phyloP scores from a whole-genome alignment of 2,113 vertebrate species.

The Hucho hucho region DNA sequence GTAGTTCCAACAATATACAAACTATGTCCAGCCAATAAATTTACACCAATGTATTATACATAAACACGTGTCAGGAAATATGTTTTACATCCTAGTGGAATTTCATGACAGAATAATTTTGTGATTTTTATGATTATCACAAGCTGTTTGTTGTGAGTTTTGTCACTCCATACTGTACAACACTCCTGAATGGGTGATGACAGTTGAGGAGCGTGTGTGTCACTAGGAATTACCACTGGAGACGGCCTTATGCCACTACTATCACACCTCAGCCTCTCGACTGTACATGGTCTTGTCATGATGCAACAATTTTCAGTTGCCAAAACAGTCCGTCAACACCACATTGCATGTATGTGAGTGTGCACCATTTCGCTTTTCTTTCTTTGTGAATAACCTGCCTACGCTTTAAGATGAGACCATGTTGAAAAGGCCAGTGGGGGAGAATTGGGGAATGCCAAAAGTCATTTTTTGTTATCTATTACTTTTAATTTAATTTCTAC shows the following conservation, averaged over 20 bases:
- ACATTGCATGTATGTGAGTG: constrained; percentile 46
- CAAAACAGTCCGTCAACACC: constrained; percentile 20
- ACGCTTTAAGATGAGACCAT: constrained; percentile 27
- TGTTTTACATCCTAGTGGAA: constrained; percentile 45
- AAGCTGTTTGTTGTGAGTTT: constrained; percentile 42
- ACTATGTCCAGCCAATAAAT: constrained; percentile 39
- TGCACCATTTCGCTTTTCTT: constrained; percentile 8
- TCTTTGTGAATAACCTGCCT: constrained; percentile 48
- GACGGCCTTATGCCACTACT: constrained; percentile 26
- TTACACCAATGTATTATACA: constrained; percentile 37
- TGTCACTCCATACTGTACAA: constrained; percentile 33
- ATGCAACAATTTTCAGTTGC: constrained; percentile 32
- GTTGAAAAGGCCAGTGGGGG: constrained; percentile 35
- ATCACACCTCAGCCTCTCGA: constrained; percentile 15
- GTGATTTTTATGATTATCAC: constrained; percentile 50
- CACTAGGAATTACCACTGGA: constrained; percentile 29
- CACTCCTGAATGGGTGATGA: neutral
- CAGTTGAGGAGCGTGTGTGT: neutral
- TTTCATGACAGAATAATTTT: constrained; percentile 28
- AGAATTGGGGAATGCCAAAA: constrained; percentile 38
- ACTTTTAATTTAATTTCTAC: constrained; percentile 17
- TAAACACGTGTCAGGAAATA: constrained; percentile 53
- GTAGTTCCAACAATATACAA: neutral
- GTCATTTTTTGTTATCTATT: constrained; percentile 33
- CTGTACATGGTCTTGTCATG: constrained; percentile 23